Base-by-base conservation (phyloP, 2,888 invertebrate genomes). In the Rhagophthalmus giganteus region DNA sequence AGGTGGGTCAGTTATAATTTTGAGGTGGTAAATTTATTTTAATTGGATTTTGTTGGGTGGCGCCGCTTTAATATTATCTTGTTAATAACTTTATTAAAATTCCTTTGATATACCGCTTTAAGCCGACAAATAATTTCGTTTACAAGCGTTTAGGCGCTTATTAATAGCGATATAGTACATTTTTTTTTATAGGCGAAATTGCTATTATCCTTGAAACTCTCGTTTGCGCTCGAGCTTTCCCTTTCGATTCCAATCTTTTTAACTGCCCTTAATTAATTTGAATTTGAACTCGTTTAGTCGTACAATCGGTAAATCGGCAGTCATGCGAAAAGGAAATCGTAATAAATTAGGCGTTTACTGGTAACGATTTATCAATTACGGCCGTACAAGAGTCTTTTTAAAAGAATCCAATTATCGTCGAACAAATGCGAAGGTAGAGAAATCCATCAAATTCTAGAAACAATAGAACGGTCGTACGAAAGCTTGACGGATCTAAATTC, bases 401-500 rank as follows among this genome's bases (percentile, higher is more conserved):
- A 49, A 28, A 20, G 26, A 26, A 32, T 48, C 41, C 47, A 42
- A 52, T 52, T 52, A 47, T 32, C 20, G 35, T 34, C 16, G 24
- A 37, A 47, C 46, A 39, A 44, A 44, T 41, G 35, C 28, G n/a
- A 27, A 49, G 30, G 42, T 34, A 35, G 55, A 66, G 67, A 69
- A 68, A 72, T 72, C 71, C 71, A 72, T 72, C 72, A 72, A 72
- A 72, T 67, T 63, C 67, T 50, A 58, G 59, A 70, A 69, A 71
- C 71, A 71, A 71, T 71, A 69, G 70, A 63, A 64, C 68, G 63
- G 65, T 64, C 64, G 65, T 66, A 42, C 51, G 46, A 45, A 51
- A 65, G 67, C 67, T 61, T 67, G 67, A 66, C 64, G 70, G 67
- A 69, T 70, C 66, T 64, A 65, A 69, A 68, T 70, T 70, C 71